Evolutionary conservation across 1,140 invertebrate species (phyloP).

Genomic region (Drosophila nannoptera): DNA sequence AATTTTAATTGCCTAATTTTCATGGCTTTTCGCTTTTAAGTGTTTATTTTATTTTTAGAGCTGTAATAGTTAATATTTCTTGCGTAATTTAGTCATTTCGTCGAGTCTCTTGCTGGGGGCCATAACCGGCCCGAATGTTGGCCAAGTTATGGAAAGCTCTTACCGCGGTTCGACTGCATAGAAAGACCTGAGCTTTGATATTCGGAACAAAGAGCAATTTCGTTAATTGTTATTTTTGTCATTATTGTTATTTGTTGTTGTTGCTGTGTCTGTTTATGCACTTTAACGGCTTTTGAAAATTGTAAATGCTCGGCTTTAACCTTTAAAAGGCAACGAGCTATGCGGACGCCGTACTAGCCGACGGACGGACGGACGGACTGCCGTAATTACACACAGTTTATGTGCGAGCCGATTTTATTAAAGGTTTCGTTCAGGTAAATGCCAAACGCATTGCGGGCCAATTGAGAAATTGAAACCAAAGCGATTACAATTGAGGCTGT

Average conservation of each 20-base stretch:
- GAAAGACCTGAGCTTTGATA: slow-evolving; percentile 42
- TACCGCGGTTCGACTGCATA: slow-evolving; percentile 9
- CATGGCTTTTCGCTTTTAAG: neutral
- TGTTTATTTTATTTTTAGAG: neutral
- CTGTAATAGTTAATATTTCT: neutral
- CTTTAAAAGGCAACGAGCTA: slow-evolving; percentile 66
- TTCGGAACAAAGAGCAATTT: slow-evolving; percentile 63
- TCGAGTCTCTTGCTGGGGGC: slow-evolving; percentile 14
- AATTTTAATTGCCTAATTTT: neutral
- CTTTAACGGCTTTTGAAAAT: slow-evolving; percentile 57
- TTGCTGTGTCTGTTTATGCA: slow-evolving; percentile 7
- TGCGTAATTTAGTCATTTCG: neutral
- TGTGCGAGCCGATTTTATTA: slow-evolving; percentile 39
- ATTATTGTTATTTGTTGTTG: slow-evolving; percentile 22
- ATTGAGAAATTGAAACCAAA: slow-evolving; percentile 33
- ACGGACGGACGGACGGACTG: slow-evolving; percentile 7
- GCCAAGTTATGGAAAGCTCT: slow-evolving; percentile 35
- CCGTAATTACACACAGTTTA: slow-evolving; percentile 36
- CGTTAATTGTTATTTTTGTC: slow-evolving; percentile 42
- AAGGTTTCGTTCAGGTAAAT: slow-evolving; percentile 53
- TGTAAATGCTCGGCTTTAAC: slow-evolving; percentile 69
- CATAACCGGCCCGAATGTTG: slow-evolving; percentile 62
- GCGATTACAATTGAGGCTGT: too few species aligned
- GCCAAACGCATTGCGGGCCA: slow-evolving; percentile 23
- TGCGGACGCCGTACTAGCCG: slow-evolving; percentile 17